Percentiles rank a stretch among this genome's conserved stretches.
These are phyloP conservation scores for Parnassius orleans DNA, from an alignment of 2,888 invertebrate genomes.

Conservation along the genomic window DNA sequence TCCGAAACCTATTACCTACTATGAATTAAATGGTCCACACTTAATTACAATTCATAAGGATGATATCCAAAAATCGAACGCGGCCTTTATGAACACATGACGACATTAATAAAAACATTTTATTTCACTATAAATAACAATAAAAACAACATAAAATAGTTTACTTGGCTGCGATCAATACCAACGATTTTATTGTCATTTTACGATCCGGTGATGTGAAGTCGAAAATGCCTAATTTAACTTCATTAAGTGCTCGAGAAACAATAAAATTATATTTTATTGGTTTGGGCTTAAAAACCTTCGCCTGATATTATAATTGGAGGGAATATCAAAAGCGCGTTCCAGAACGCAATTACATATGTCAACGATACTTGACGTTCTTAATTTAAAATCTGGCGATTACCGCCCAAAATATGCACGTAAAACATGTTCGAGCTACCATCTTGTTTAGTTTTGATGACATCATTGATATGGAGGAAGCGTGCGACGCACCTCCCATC, in stretches of 20 bases:
- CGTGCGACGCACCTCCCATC: not conserved
- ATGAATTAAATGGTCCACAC: constrained; percentile 28
- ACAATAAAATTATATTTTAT: constrained; percentile 73
- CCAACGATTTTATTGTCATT: constrained; percentile 69
- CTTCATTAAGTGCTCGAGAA: constrained; percentile 70
- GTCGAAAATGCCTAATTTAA: constrained; percentile 72
- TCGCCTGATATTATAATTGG: constrained; percentile 28
- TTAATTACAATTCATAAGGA: constrained; percentile 30
- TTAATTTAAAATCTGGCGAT: constrained; percentile 21
- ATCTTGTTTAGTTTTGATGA: constrained; percentile 16
- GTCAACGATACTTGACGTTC: constrained; percentile 27
- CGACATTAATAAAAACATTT: constrained; percentile 72
- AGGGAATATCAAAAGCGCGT: constrained; percentile 39
- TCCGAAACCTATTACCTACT: not conserved
- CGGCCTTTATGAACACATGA: constrained; percentile 51
- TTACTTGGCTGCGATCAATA: constrained; percentile 71
- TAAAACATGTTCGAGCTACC: constrained; percentile 23
- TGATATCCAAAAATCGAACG: constrained; percentile 32
- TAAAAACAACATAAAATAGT: constrained; percentile 78
- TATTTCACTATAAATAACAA: constrained; percentile 76
- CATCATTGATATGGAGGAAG: constrained; percentile 1
- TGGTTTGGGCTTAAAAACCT: constrained; percentile 30
- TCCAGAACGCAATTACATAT: constrained; percentile 39
- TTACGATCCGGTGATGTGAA: constrained; percentile 67
- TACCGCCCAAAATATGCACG: constrained; percentile 9